These are phyloP conservation scores for Eulemur rubriventer DNA, from an alignment of 2,797 vertebrate species.

Conservation along the genomic window DNA sequence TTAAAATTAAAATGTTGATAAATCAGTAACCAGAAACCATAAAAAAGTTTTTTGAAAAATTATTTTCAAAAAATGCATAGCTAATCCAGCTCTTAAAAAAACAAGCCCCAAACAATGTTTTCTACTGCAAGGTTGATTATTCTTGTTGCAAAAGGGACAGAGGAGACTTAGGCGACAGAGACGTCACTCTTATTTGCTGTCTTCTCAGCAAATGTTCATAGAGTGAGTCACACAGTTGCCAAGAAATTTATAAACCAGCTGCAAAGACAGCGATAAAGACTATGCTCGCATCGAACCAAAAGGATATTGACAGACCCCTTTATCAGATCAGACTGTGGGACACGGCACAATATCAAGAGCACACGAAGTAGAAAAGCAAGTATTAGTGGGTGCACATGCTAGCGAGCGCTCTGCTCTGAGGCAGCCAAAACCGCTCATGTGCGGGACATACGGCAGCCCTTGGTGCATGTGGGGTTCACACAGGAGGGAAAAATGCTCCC, in stretches of 20 bases:
- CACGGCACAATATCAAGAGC: neutral
- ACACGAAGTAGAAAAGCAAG: neutral
- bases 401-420: neutral
- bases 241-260: neutral
- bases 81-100: neutral
- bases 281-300: neutral
- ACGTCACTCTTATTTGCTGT: neutral
- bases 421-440: neutral
- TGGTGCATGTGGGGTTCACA: neutral
- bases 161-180: neutral
- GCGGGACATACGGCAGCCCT: neutral
- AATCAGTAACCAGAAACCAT: neutral
- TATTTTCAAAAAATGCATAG: neutral
- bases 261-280: neutral
- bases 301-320: neutral
- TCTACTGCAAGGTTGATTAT: neutral
- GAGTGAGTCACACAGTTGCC: neutral
- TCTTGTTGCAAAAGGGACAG: neutral
- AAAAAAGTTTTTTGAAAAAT: neutral
- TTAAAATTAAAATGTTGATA: neutral
- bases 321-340: neutral
- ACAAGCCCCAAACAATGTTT: neutral
- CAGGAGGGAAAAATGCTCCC: constrained; percentile 2
- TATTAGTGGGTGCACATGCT: fast-evolving
- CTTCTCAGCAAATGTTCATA: neutral